A percentile compares a stretch with the other conserved stretches of the same genome.
phyloP scores from a whole-genome alignment of 2,113 vertebrate species.

The Heterocephalus glaber region DNA sequence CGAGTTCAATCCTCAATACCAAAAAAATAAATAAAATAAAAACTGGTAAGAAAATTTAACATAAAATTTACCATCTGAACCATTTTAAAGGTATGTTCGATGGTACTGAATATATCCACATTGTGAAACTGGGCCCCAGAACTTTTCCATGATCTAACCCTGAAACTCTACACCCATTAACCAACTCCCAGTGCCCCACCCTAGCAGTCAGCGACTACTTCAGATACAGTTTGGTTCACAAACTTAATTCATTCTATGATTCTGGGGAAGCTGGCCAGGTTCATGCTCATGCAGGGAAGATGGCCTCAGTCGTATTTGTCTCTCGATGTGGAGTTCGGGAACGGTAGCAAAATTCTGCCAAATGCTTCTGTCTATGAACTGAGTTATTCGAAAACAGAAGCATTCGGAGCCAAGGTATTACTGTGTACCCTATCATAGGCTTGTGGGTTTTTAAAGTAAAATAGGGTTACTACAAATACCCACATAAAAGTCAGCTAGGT shows the following conservation, averaged over 20 bases:
- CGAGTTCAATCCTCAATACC: too few species aligned
- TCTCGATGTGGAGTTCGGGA: background rate
- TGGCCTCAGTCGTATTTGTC: accelerated
- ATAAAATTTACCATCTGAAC: background rate
- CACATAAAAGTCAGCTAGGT: background rate
- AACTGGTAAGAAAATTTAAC: background rate
- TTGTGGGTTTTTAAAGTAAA: background rate
- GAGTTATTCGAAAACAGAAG: background rate
- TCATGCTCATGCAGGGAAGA: background rate
- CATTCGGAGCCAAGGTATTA: background rate
- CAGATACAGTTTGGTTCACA: background rate
- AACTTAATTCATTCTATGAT: background rate
- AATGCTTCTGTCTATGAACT: background rate
- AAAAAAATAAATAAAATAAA: too few species aligned
- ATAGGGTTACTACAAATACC: background rate
- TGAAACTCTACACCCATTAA: background rate
- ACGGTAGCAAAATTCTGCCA: background rate
- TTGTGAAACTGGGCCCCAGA: background rate
- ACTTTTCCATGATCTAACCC: background rate
- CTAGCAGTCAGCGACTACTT: background rate
- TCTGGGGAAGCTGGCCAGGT: background rate
- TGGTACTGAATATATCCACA: background rate
- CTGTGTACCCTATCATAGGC: background rate
- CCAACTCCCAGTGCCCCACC: background rate
- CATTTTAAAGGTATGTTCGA: background rate